Conservation (phyloP, 2,113 vertebrate genomes). For the Prolemur simus region DNA sequence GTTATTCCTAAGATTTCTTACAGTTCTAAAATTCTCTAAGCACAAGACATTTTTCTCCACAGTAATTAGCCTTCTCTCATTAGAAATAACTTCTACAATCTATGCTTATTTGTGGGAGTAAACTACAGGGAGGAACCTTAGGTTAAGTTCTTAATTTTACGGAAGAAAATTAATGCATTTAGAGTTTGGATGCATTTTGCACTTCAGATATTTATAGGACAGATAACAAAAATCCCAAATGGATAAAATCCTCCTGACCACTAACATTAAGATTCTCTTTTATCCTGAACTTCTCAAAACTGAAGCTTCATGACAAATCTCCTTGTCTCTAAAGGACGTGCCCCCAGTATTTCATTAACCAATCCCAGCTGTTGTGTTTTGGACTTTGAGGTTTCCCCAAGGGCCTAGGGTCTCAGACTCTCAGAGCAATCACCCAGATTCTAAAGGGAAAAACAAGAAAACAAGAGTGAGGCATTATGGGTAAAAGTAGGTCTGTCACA, state of each 20-base stretch:
- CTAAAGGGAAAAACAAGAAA: constrained; percentile 5
- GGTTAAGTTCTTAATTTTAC: constrained; percentile 18
- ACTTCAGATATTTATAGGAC: not conserved
- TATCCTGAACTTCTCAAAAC: not conserved
- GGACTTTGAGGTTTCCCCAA: not conserved
- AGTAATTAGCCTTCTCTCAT: constrained; percentile 3
- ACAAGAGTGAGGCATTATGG: not conserved
- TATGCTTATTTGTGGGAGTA: not conserved
- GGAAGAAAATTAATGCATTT: constrained; percentile 21
- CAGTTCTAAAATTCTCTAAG: constrained; percentile 15
- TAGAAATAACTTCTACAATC: constrained; percentile 23
- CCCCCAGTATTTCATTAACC: not conserved
- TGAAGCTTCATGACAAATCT: not conserved
- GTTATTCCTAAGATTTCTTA: not conserved
- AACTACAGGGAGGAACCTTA: not conserved
- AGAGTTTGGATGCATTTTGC: constrained; percentile 39
- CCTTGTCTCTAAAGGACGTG: not conserved
- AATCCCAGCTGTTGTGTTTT: constrained; percentile 4
- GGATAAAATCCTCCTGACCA: not conserved
- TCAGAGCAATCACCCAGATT: constrained; percentile 12
- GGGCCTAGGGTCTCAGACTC: not conserved
- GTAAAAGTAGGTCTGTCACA: not conserved
- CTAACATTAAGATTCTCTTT: not conserved
- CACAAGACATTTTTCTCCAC: constrained; percentile 24
- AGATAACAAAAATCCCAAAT: constrained; percentile 36